Evolutionary conservation across 2,888 invertebrate genomes (phyloP).

Genomic region (Athalia circularis): DNA sequence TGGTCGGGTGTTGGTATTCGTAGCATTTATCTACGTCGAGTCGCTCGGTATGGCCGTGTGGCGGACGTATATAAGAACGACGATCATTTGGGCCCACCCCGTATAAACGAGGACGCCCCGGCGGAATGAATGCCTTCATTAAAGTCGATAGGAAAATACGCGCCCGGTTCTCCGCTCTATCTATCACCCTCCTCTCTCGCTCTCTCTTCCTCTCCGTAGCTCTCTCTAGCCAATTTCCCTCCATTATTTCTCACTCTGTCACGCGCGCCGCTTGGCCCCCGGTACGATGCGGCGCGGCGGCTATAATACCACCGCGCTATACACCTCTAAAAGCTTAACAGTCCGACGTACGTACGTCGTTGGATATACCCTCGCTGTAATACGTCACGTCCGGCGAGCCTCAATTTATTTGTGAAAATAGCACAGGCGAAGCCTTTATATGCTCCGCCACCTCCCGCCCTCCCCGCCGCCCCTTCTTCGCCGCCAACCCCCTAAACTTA

Average conservation of each 20-base stretch:
- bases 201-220: not conserved
- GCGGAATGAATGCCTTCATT: slow-evolving; percentile 46
- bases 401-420: slow-evolving; percentile 43
- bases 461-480: not conserved
- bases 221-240: slow-evolving; percentile 42
- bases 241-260: slow-evolving; percentile 43
- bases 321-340: no score
- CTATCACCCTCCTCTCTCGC: slow-evolving; percentile 29
- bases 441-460: no score
- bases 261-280: slow-evolving; percentile 4
- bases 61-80: not conserved
- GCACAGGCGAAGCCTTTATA: slow-evolving; percentile 18
- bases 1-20: no score
- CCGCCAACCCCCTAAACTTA: not conserved
- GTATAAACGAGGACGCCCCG: slow-evolving; percentile 40
- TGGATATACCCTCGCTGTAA: not conserved
- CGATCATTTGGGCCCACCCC: slow-evolving; percentile 31
- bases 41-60: not conserved
- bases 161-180: slow-evolving; percentile 42
- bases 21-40: slow-evolving; percentile 5
- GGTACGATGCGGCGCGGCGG: no score
- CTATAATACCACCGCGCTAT: no score
- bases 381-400: slow-evolving; percentile 41
- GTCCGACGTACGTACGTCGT: no score
- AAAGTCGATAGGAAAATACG: slow-evolving; percentile 47